Evolutionary conservation across 2,797 vertebrate genomes (phyloP).

Genomic region (Schizopygopsis malacanthus): DNA sequence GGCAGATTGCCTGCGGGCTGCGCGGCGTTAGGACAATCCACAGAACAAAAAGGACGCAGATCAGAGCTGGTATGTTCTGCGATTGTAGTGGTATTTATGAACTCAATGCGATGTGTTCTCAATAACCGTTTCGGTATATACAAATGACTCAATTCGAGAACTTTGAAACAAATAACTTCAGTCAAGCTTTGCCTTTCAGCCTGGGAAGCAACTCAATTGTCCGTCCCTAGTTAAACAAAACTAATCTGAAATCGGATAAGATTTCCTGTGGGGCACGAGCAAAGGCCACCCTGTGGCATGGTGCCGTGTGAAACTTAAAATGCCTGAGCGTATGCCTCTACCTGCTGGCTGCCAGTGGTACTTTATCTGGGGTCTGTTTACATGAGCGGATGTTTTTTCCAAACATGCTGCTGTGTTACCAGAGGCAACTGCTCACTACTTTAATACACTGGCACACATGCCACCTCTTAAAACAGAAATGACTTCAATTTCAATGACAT

Average conservation of each 20-base stretch:
- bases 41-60: conserved; percentile 38
- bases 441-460: not conserved
- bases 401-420: not conserved
- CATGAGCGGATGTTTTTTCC: not conserved
- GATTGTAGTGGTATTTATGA: conserved; percentile 1
- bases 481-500: not conserved
- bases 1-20: conserved; percentile 7
- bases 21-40: conserved; percentile 37
- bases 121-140: not conserved
- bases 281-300: conserved; percentile 21
- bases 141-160: not conserved
- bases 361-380: not conserved
- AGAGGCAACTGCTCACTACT: not conserved
- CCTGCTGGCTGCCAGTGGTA: conserved; percentile 43
- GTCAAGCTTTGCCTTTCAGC: conserved; percentile 18
- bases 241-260: conserved; percentile 21
- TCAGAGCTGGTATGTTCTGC: conserved; percentile 29
- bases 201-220: conserved; percentile 31
- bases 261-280: not conserved
- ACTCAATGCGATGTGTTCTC: not conserved
- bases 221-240: conserved; percentile 25
- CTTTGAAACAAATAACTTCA: not conserved
- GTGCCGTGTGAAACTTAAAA: conserved; percentile 11
- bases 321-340: conserved; percentile 33
- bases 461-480: not conserved